Base-by-base conservation (phyloP, 2,888 invertebrate genomes). In the Diabrotica balteata region DNA sequence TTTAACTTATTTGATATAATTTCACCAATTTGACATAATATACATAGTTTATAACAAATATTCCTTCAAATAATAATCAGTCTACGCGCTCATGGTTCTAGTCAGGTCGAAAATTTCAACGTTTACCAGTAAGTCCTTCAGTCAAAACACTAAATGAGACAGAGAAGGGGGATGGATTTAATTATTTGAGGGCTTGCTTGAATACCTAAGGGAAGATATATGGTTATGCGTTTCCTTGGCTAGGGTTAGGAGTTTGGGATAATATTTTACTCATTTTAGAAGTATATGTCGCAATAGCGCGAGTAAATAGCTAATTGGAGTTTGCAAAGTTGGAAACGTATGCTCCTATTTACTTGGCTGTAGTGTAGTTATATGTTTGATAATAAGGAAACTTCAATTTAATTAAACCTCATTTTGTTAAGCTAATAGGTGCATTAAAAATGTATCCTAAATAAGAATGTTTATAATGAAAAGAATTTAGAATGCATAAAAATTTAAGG, bases 131-230 rank as follows among this genome's bases (percentile, higher is more conserved):
- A 7, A 54, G 42, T n/a, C 11, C 11, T 57, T 57, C 8, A 17
- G 45, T 57, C 55, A 57, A 44, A 47, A 57, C 44, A 45, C 17
- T 57, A 45, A 42, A 44, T 45, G 43, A 17, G 11, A 45, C 45
- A 45, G 55, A 45, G 17, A 9, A 57, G 44, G 45, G 45, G 45
- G 45, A 45, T 44, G 7, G 11, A 57, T 57, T 57, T 57, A 57
- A 57, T 57, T 45, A 57, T 57, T 17, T 11, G 45, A 57, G 45
- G 11, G 45, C 44, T 57, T 17, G 45, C 44, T 44, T 11, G 17
- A 44, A 57, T 57, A 45, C 55, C 55, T 45, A 11, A 57, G 55
- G 55, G 45, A 57, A 57, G 55, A 45, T 57, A 57, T 57, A 57
- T 57, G 17, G 45, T 45, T 57, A 45, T 17, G 45, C 11, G 44